A percentile compares a stretch with the other conserved stretches of the same genome.
phyloP scores from a whole-genome alignment of 2,888 invertebrate genomes.

The Napeogenes sylphis region DNA sequence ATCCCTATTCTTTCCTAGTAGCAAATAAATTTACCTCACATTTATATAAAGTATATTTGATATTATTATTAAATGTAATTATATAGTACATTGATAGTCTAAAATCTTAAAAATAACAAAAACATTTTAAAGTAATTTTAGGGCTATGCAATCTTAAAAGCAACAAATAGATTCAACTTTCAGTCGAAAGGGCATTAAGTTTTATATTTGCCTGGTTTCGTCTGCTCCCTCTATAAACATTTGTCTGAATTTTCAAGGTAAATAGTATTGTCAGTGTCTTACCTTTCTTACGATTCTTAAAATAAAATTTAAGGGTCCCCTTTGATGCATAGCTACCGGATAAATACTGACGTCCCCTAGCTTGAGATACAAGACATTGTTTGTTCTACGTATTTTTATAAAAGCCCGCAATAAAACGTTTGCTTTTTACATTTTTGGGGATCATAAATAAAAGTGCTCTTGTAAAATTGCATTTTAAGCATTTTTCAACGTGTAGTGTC shows the following conservation, averaged over 20 bases:
- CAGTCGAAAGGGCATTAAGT: neutral
- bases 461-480: constrained; percentile 77
- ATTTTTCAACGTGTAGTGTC: constrained; percentile 64
- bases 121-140: no score
- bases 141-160: no score
- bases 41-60: no score
- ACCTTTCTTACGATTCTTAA: constrained; percentile 46
- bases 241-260: constrained; percentile 14
- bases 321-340: constrained; percentile 42
- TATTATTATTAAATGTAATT: no score
- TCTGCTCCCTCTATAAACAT: constrained; percentile 8
- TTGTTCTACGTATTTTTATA: constrained; percentile 74
- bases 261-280: constrained; percentile 30
- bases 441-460: constrained; percentile 70
- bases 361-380: constrained; percentile 67
- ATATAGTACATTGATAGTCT: no score
- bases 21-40: no score
- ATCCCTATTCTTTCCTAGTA: no score
- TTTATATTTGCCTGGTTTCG: neutral
- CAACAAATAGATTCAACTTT: no score
- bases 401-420: constrained; percentile 74
- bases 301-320: constrained; percentile 47
- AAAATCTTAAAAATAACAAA: no score
- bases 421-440: constrained; percentile 74
- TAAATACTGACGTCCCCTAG: constrained; percentile 67